Percentiles rank a stretch among this genome's conserved stretches.
Conservation (phyloP, 1,140 invertebrate genomes). For the Euura saliciscinereae region DNA sequence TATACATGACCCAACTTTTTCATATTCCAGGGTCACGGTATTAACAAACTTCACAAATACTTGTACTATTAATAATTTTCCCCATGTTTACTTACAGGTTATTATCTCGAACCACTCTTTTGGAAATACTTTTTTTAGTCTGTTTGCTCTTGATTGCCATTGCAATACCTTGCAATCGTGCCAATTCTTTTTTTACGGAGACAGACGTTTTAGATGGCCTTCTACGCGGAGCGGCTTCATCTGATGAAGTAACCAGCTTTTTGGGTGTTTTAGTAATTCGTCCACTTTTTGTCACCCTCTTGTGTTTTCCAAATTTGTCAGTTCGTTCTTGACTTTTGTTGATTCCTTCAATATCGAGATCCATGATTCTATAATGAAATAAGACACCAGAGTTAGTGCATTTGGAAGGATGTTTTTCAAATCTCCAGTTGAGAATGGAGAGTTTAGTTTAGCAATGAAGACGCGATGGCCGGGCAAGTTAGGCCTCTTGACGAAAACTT, state of each 20-base stretch:
- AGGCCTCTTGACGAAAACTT: neutral
- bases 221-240: neutral
- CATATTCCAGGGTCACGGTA: too few species aligned
- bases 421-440: neutral
- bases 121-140: constrained; percentile 1
- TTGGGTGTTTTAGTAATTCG: neutral
- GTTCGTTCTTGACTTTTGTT: neutral
- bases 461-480: neutral
- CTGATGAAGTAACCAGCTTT: neutral
- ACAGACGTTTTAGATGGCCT: neutral
- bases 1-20: too few species aligned
- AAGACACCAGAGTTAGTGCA: neutral
- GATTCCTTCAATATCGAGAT: neutral
- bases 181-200: neutral
- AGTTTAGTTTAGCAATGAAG: neutral
- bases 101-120: neutral
- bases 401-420: neutral
- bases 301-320: neutral
- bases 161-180: neutral
- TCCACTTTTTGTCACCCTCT: neutral
- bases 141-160: neutral
- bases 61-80: neutral
- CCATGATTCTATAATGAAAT: neutral
- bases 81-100: neutral
- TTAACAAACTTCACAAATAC: too few species aligned